A percentile compares a stretch with the other conserved stretches of the same genome.
Conservation (phyloP, 2,888 invertebrate species). For the Andrena haemorrhoa region DNA sequence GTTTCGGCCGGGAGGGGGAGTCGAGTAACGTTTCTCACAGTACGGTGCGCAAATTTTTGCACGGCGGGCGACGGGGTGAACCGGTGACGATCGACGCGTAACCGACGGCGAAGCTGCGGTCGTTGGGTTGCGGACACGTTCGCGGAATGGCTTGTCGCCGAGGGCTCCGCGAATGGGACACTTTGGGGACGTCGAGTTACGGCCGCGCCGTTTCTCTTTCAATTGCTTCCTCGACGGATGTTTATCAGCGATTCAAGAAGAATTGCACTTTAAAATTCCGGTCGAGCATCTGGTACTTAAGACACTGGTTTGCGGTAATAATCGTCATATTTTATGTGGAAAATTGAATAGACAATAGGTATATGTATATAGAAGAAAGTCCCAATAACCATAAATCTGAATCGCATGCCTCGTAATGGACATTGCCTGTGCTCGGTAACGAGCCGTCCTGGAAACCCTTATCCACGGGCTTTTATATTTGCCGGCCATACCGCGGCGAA, state of each 20-base stretch:
- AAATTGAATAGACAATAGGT: not conserved
- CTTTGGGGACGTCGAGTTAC: not conserved
- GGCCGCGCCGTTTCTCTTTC: not conserved
- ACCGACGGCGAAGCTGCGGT: not conserved
- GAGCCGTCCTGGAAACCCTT: slow-evolving; percentile 11
- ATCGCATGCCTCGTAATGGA: not conserved
- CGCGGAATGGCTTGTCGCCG: not conserved
- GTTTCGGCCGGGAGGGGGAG: slow-evolving; percentile 22
- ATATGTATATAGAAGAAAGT: not conserved
- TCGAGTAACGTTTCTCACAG: slow-evolving; percentile 19
- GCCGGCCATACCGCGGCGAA: not conserved
- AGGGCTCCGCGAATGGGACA: not conserved
- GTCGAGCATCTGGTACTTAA: too few species aligned
- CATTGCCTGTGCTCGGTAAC: not conserved
- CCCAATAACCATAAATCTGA: not conserved
- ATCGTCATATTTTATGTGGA: too few species aligned
- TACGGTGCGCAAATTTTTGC: slow-evolving; percentile 45
- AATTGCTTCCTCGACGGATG: not conserved
- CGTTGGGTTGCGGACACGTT: not conserved
- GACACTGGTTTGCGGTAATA: too few species aligned
- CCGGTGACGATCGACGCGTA: slow-evolving; percentile 1
- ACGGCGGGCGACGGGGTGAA: not conserved
- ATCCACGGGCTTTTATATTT: not conserved
- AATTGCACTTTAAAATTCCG: too few species aligned
- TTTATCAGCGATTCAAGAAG: not conserved